These are phyloP conservation scores for Phataginus tricuspis DNA, from an alignment of 2,797 vertebrate genomes.

Conservation along the genomic window DNA sequence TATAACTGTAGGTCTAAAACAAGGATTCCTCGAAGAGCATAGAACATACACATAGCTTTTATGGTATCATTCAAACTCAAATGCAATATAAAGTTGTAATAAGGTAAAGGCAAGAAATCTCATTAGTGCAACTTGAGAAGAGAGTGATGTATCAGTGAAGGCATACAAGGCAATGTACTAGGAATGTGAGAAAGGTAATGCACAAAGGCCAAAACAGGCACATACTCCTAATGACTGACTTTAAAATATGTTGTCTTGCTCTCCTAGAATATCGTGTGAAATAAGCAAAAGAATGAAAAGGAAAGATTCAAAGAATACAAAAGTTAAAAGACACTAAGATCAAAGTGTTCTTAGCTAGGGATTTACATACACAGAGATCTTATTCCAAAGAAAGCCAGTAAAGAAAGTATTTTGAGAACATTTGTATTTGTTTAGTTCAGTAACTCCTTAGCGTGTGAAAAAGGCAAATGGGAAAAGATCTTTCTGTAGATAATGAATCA, in stretches of 20 bases:
- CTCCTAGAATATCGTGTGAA: not conserved
- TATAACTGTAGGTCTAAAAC: constrained; percentile 29
- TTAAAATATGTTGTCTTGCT: not conserved
- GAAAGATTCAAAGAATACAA: not conserved
- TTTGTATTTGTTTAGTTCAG: constrained; percentile 9
- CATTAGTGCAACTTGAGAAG: constrained; percentile 16
- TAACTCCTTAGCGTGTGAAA: constrained; percentile 13
- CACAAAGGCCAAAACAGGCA: not conserved
- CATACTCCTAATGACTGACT: not conserved
- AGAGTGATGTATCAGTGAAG: not conserved
- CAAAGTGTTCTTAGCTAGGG: not conserved
- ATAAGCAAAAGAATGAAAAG: not conserved
- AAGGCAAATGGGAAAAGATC: constrained; percentile 4
- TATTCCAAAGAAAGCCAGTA: not conserved
- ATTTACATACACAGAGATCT: not conserved
- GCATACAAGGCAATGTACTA: not conserved
- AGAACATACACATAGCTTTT: constrained; percentile 44
- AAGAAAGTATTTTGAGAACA: constrained; percentile 33
- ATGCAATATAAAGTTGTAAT: constrained; percentile 17
- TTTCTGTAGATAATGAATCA: constrained; percentile 22
- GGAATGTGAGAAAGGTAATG: not conserved
- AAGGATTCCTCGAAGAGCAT: constrained; percentile 34
- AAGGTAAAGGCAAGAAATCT: constrained; percentile 45
- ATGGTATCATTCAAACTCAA: constrained; percentile 38
- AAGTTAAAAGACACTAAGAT: constrained; percentile 21